Conservation (phyloP, 2,797 vertebrate species). For the Diplodus puntazzo region DNA sequence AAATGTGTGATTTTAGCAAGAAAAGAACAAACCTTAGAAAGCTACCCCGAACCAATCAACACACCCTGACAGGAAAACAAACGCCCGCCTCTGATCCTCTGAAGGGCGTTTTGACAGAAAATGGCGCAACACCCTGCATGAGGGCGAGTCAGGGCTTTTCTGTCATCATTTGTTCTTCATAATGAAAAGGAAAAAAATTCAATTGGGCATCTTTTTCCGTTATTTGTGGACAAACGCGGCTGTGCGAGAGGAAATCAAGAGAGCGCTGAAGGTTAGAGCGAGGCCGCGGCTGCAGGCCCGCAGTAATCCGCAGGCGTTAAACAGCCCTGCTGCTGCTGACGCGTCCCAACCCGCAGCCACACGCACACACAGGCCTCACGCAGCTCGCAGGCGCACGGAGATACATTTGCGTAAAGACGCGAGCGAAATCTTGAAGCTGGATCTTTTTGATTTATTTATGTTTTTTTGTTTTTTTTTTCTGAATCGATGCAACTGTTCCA, state of each 20-base stretch:
- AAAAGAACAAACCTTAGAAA: not conserved
- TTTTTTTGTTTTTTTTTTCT: not conserved
- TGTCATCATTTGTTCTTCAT: no score
- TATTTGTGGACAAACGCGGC: not conserved
- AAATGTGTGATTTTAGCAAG: not conserved
- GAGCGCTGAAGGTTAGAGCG: conserved; percentile 25
- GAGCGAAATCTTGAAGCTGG: not conserved
- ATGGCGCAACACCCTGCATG: conserved; percentile 40
- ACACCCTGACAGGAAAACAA: not conserved
- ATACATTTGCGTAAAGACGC: rapidly evolving
- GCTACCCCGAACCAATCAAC: not conserved
- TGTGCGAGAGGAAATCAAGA: not conserved
- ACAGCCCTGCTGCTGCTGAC: no score
- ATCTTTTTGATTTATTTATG: no score
- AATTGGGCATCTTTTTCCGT: no score
- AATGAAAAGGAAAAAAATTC: not conserved
- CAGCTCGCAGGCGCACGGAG: rapidly evolving
- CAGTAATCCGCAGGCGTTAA: conserved; percentile 55
- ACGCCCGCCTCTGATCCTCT: not conserved
- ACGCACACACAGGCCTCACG: no score
- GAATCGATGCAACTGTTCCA: not conserved
- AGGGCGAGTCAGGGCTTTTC: not conserved
- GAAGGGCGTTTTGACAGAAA: conserved; percentile 62
- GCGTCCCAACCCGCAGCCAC: no score
- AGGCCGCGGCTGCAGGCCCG: conserved; percentile 61